Evolutionary conservation across 2,888 invertebrate species (phyloP), one percentile per base, ranked within the genome.

Genomic region (Eilema sororculum): DNA sequence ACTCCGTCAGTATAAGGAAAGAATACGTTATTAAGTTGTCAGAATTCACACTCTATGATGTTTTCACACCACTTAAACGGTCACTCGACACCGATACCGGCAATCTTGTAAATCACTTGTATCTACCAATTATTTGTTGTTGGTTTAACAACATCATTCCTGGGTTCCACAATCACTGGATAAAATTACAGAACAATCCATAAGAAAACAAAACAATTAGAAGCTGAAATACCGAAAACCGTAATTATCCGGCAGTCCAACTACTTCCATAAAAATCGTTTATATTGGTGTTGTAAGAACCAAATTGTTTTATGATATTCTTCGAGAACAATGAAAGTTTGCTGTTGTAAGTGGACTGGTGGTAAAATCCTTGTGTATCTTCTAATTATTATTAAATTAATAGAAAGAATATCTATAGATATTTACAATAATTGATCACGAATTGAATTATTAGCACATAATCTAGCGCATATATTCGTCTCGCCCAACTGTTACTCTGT

Each of bases 31-130:
- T 88, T 86, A 84, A 79, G 71, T 78, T 78, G 84, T 85, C 85
- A 86, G 77, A 84, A 82, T 82, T 86, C 82, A 84, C 87, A 87
- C 84, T 83, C 78, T 76, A 70, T 71, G 64, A 74, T 83, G 73
- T 82, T 83, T 86, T 87, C 83, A 80, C 84, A 83, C 85, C 86
- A 84, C 80, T 84, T 83, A 85, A 83, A 81, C 80, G 56, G 73
- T 62, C 65, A 74, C 65, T 73, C 70, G 77, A 80, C 82, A 80
- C 77, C 76, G 82, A 86, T 84, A 84, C 79, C 75, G 65, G 79
- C 86, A 86, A 87, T 89, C 84, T 86, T 79, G 77, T 77, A 81
- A 87, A 88, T 86, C 77, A 84, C 71, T 79, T 77, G 71, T 79
- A 85, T 84, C 80, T 84, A 83, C 84, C 81, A 78, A 78, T 82